Base-by-base conservation (phyloP, 64 coral and sea anemone genomes). In the Hydrozoanthus tunicans region DNA sequence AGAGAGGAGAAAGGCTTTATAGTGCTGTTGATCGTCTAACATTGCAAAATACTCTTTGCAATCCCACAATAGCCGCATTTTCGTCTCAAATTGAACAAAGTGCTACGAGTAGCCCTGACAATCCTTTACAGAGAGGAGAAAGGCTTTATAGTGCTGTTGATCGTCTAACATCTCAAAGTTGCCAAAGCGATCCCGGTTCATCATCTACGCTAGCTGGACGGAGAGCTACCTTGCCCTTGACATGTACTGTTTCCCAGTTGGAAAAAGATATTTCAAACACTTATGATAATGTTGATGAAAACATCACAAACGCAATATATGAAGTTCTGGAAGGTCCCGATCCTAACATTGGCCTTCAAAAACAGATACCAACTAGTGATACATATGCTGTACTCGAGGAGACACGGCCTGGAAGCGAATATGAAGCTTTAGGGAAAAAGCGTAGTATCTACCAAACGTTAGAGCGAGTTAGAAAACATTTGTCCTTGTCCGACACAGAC, bases 271-370 rank as follows among this genome's bases (percentile, higher is more conserved):
- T 0, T 23, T 6, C 15, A 58, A 55, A 11, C 53, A 7, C 17
- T 7, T 79, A 58, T 17, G 54, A 79, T 79, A 79, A 56, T 13
- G 17, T 58, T 4, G 9, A 58, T 3, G 54, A 58, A 5, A 52
- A 20, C 9, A 56, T 56, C 5, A 54, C 77, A 9, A 54, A 79
- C 7, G 53, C 53, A 55, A 79, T 79, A 17, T 79, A 79, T 79
- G 54, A 79, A 20, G 77, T 57, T n/a, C 58, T 79, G 9, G 77
- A 79, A 15, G 77, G 77, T 1, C 77, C 77, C 6, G 77, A 79
- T 58, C 77, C 77, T n/a, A 20, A 9, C 7, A 17, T 5, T 55
- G 17, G 23, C 5, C 53, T n/a, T 58, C 77, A 58, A 79, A 52
- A 58, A 58, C 77, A 17, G 51, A 58, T 52, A 9, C 5, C 55